Evolutionary conservation across 1,140 invertebrate genomes (phyloP), one percentile per base, ranked within the genome.

Genomic region (Drosophila seguyi): DNA sequence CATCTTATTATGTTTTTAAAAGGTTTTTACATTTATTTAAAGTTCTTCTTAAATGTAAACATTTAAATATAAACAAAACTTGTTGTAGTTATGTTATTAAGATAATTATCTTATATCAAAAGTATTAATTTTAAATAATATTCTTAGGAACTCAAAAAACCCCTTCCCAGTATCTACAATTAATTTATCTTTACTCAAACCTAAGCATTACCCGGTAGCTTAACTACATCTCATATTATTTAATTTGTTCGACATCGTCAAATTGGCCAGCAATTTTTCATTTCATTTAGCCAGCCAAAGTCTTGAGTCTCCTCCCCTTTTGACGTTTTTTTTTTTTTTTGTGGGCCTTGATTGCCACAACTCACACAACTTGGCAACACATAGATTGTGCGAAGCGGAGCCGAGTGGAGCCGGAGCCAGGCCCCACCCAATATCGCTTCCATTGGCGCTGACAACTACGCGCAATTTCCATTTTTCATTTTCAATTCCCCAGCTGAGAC

Each of bases 391-490:
- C 44, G 59, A 18, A 39, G 25, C 4, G 29, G 48, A 20, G 48
- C 29, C 4, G n/a, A 13, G n/a, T 16, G 29, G 27, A 38, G 31
- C 31, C 31, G 7, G 31, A 34, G 34, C 44, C 61, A 69, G 38
- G 68, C 68, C 68, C 68, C 68, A 72, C 68, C 68, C 68, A 72
- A 58, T 29, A 39, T 57, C 38, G 62, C 66, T 69, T 66, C 66
- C 34, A 68, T 42, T 68, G 65, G 65, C 59, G 60, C 60, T 48
- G 63, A 38, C 63, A 63, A 47, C 65, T 39, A 68, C 22, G 31
- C 66, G 42, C 66, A 72, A 72, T 71, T 72, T 72, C 68, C 68
- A 72, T 73, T 74, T 68, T 42, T 55, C 34, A 55, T 55, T 42
- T 57, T 52, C 57, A 62, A 74, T 72, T 58, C 68, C 65, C 68